Percentiles rank a stretch among this genome's conserved stretches.
phyloP scores from a whole-genome alignment of 2,113 vertebrate genomes.

The Burhinus bistriatus region DNA sequence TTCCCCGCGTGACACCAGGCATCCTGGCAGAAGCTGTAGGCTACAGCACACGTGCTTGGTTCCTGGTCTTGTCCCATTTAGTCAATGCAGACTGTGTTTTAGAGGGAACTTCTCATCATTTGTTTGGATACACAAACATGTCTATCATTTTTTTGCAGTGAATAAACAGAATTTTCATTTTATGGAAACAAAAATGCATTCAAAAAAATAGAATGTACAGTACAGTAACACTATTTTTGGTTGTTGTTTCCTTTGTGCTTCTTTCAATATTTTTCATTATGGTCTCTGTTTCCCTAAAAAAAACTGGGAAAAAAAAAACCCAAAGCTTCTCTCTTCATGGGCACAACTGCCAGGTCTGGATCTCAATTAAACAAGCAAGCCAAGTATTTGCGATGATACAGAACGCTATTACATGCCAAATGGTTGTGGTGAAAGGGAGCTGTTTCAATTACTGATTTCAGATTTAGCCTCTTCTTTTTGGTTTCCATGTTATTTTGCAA shows the following conservation, averaged over 20 bases:
- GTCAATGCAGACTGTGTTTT: background rate
- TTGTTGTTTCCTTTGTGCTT: background rate
- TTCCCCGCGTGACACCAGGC: rapidly evolving
- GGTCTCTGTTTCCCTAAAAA: background rate
- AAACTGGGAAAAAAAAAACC: rapidly evolving
- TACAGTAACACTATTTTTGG: too few species aligned
- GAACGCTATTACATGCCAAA: background rate
- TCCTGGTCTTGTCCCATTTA: rapidly evolving
- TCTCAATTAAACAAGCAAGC: background rate
- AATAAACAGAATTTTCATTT: background rate
- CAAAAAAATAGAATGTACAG: background rate
- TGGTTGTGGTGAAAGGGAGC: background rate
- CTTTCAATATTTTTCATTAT: background rate
- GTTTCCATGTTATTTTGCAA: background rate
- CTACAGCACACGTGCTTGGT: rapidly evolving
- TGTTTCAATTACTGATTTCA: background rate
- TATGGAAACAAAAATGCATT: background rate
- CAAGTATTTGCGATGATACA: background rate
- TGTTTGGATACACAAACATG: background rate
- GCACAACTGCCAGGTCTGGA: background rate
- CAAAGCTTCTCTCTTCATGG: background rate
- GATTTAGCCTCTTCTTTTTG: background rate
- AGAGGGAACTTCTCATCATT: background rate
- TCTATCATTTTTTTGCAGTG: background rate
- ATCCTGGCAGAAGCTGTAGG: background rate